Evolutionary conservation across 2,113 vertebrate species (phyloP).

Genomic region (Microtus richardsoni): DNA sequence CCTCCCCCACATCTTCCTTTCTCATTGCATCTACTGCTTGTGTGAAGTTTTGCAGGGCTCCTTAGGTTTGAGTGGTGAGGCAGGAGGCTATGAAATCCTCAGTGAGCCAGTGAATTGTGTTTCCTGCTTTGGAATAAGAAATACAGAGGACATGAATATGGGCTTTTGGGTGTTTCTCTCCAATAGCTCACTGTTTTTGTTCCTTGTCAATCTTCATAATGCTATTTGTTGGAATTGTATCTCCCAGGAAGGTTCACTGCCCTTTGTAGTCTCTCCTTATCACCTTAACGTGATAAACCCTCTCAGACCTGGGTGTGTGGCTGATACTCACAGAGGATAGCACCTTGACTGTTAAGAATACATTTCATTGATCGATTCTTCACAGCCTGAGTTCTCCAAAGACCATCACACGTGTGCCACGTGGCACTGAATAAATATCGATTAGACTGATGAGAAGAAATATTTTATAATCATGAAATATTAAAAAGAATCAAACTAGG

Average conservation of each 20-base stretch:
- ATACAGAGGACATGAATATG: not conserved
- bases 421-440: constrained; percentile 57
- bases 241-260: not conserved
- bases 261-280: not conserved
- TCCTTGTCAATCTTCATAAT: not conserved
- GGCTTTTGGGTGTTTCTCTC: not conserved
- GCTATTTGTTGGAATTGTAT: constrained; percentile 15
- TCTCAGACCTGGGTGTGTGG: not conserved
- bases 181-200: not conserved
- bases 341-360: not conserved
- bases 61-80: not conserved
- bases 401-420: not conserved
- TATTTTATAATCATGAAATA: constrained; percentile 70
- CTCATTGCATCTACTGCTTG: not conserved
- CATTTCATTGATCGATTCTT: not conserved
- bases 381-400: not conserved
- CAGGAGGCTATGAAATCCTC: not conserved
- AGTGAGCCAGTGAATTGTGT: not conserved
- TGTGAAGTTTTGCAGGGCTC: not conserved
- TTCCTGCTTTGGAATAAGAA: not conserved
- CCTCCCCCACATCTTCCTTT: not conserved
- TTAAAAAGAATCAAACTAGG: constrained; percentile 50
- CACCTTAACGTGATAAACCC: not conserved
- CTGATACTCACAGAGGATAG: constrained; percentile 18
- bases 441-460: constrained; percentile 66